These are phyloP conservation scores for Gopherus evgoodei DNA, from an alignment of 2,113 vertebrate species.

Conservation along the genomic window DNA sequence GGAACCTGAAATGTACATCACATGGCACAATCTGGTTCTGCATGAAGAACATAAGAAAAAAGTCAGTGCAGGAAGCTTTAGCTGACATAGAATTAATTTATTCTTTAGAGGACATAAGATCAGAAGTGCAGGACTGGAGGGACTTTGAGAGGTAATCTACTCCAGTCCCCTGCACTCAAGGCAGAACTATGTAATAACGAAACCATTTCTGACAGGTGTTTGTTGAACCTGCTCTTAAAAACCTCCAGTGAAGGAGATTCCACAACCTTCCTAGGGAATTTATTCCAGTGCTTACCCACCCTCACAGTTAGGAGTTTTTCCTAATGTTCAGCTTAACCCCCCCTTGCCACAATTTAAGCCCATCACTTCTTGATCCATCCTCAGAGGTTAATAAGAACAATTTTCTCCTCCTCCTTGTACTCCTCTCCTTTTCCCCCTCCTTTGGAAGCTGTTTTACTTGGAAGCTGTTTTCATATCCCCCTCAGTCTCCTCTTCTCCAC, in stretches of 20 bases:
- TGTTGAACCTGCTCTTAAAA: neutral
- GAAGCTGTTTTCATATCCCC: neutral
- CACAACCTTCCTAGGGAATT: neutral
- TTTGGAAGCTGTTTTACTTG: no score
- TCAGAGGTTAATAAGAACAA: neutral
- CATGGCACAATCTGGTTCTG: fast-evolving
- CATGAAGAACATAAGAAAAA: neutral
- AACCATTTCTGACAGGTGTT: neutral
- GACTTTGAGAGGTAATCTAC: no score
- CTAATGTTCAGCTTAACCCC: neutral
- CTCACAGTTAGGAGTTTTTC: neutral
- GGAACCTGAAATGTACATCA: neutral
- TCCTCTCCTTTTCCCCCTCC: no score
- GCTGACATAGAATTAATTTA: neutral
- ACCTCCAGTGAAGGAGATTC: neutral
- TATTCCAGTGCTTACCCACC: neutral
- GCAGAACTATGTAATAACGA: neutral
- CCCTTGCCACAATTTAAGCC: no score
- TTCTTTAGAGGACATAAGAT: neutral
- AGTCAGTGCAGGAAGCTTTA: neutral
- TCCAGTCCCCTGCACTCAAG: neutral
- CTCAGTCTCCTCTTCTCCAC: neutral
- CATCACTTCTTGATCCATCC: neutral
- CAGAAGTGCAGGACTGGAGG: neutral
- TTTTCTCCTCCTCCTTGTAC: neutral